Evolutionary conservation across 1,140 invertebrate species (phyloP).

Genomic region (Macrotrachela quadricornifera): DNA sequence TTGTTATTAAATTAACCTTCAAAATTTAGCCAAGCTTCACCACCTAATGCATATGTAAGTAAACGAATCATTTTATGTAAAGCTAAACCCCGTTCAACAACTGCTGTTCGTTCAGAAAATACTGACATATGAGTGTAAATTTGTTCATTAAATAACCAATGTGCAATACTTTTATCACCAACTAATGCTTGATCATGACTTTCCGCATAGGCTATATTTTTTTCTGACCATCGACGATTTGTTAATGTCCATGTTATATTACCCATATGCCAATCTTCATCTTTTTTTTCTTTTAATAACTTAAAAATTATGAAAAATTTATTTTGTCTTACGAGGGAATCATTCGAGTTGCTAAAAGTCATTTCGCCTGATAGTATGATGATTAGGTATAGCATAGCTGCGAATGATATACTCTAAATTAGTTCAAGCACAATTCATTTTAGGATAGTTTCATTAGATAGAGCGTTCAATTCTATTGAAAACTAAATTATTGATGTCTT

Average conservation of each 20-base stretch:
- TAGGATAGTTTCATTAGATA: no score
- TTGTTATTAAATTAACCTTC: no score
- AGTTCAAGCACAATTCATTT: no score
- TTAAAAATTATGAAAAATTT: no score
- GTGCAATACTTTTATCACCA: slow-evolving; percentile 91
- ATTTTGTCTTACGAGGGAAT: no score
- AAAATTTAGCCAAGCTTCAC: slow-evolving; percentile 93
- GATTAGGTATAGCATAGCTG: no score
- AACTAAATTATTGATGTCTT: no score
- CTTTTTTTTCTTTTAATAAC: slow-evolving; percentile 39
- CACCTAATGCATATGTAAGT: slow-evolving; percentile 73
- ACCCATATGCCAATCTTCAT: slow-evolving; percentile 85
- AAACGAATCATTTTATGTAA: slow-evolving; percentile 90
- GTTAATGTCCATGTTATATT: slow-evolving; percentile 78
- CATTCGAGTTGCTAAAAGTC: no score
- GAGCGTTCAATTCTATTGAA: no score
- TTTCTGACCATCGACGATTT: slow-evolving; percentile 87
- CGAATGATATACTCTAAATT: no score
- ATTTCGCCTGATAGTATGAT: no score
- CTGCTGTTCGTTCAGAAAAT: slow-evolving; percentile 38
- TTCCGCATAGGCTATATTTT: slow-evolving; percentile 82
- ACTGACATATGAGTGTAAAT: slow-evolving; percentile 90
- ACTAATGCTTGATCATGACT: slow-evolving; percentile 95
- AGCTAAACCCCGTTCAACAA: slow-evolving; percentile 73
- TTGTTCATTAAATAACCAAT: slow-evolving; percentile 98